Evolutionary conservation across 2,797 vertebrate species (phyloP), one percentile per base, ranked within the genome.

Genomic region (Adrianichthys oophorus): DNA sequence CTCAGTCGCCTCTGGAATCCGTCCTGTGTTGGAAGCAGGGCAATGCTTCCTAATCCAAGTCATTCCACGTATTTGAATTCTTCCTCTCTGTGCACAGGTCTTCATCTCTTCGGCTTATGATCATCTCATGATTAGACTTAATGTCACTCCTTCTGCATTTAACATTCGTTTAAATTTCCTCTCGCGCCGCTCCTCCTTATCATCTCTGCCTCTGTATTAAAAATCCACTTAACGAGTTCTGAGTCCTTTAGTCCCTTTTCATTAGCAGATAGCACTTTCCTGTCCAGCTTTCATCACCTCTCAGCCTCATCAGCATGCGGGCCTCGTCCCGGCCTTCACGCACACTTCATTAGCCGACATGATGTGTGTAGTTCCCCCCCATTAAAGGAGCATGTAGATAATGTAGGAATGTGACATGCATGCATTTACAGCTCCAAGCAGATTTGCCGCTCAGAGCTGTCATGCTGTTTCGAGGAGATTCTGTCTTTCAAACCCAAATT

Each of bases 201-300:
- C 62, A 3, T 58, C 58, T 70, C 42, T 4, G 64, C 59, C 56
- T 62, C 5, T 0, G 32, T 59, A 67, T 84, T 73, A 70, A 83
- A 83, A 78, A 80, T 78, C 77, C 77, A 79, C 82, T 84, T 78
- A 79, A 78, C 59, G 53, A 75, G 56, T 78, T 76, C 62, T 26
- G 57, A 60, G 65, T 56, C 14, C 16, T 58, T 59, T 44, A 15
- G 56, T 67, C 59, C 58, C 57, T 71, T 68, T 59, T 77, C 67
- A 70, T 83, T 75, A 77, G 4, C 1, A 78, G 76, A 78, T 72
- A 65, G 45, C 58, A 1, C 59, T 15, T 46, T 49, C 15, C 21
- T 16, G 44, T 18, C 56, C 56, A 16, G 53, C 76, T 63, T 67
- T 63, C 68, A 72, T 69, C 68, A 48, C 60, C 68, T 56, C 63